A percentile compares a stretch with the other conserved stretches of the same genome.
Evolutionary conservation across 2,888 invertebrate species (phyloP).

Genomic region (Hyles lineata): DNA sequence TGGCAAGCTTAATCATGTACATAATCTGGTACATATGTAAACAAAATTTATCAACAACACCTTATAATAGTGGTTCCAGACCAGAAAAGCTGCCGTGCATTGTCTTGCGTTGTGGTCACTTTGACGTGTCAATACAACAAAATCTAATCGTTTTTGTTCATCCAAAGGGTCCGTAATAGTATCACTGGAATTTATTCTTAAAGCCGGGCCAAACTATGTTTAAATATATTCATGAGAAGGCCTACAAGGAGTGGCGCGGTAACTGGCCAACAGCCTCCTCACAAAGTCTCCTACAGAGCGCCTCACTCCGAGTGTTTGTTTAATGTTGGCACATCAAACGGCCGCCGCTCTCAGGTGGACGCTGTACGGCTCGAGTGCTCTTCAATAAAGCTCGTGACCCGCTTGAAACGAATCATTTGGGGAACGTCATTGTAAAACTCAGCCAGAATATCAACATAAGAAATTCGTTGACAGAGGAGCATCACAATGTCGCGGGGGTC

Average conservation of each 20-base stretch:
- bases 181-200: too few species aligned
- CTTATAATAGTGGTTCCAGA: too few species aligned
- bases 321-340: conserved; percentile 15
- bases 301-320: not conserved
- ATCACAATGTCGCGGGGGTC: not conserved
- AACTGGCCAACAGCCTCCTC: not conserved
- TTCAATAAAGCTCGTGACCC: not conserved
- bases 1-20: too few species aligned
- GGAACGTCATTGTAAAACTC: not conserved
- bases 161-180: not conserved
- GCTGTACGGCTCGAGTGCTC: not conserved
- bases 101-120: too few species aligned
- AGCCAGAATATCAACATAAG: too few species aligned
- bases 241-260: too few species aligned
- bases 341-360: not conserved
- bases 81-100: too few species aligned
- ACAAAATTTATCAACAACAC: too few species aligned
- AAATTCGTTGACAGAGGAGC: not conserved
- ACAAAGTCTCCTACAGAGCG: not conserved
- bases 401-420: not conserved
- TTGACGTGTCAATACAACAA: not conserved
- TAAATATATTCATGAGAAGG: not conserved
- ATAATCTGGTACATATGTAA: too few species aligned
- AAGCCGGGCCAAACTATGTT: not conserved
- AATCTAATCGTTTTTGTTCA: not conserved